These are phyloP conservation scores for Helicoverpa assulta DNA, from an alignment of 2,888 invertebrate species.

Conservation along the genomic window DNA sequence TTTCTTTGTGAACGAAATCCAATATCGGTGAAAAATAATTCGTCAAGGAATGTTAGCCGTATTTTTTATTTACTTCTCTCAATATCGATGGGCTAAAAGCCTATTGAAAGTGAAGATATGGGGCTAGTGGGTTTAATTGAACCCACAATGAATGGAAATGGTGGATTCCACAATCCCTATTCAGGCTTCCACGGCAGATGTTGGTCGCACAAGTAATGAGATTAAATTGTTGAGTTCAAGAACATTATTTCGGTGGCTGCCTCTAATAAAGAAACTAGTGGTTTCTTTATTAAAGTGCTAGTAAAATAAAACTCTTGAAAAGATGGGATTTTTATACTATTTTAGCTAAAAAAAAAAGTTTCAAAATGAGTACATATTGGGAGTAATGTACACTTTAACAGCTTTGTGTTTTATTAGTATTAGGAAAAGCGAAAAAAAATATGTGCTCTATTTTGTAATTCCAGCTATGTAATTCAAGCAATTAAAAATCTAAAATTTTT, in stretches of 20 bases:
- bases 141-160: too few relatives aligned
- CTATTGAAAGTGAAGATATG: constrained; percentile 15
- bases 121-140: constrained; percentile 27
- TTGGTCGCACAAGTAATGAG: constrained; percentile 28
- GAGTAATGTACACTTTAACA: too few relatives aligned
- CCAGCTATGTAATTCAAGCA: too few relatives aligned
- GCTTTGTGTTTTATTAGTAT: too few relatives aligned
- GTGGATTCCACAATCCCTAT: constrained; percentile 36
- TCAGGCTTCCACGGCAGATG: constrained; percentile 8
- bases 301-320: too few relatives aligned
- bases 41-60: constrained; percentile 19
- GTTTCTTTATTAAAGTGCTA: neutral
- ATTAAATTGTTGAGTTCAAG: constrained; percentile 4
- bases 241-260: neutral
- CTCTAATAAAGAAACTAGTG: too few relatives aligned
- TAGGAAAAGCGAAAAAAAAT: too few relatives aligned
- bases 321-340: too few relatives aligned
- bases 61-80: constrained; percentile 30
- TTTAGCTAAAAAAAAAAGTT: too few relatives aligned
- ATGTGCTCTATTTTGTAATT: too few relatives aligned
- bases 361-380: too few relatives aligned
- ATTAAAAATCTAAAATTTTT: too few relatives aligned
- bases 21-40: constrained; percentile 22
- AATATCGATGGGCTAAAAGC: constrained; percentile 28
- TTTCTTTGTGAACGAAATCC: constrained; percentile 19